phyloP scores from a whole-genome alignment of 2,888 invertebrate genomes.

The Operophtera brumata region DNA sequence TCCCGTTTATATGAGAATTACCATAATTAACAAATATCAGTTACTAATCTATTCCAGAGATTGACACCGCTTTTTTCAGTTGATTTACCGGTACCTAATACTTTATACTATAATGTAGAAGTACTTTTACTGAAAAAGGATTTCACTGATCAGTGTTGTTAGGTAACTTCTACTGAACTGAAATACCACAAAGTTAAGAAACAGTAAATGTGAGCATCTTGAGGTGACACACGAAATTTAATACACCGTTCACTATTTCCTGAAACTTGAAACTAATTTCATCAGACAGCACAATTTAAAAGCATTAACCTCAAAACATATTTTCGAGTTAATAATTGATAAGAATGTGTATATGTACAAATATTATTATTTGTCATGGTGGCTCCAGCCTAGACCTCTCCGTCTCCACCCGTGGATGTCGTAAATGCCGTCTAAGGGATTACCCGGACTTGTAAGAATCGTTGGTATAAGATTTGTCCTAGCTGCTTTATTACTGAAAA shows the following conservation, averaged over 20 bases:
- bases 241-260: conserved; percentile 13
- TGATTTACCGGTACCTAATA: not conserved
- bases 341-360: no score
- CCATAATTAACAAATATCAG: no score
- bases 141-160: not conserved
- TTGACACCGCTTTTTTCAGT: conserved; percentile 23
- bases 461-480: no score
- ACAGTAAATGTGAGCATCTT: conserved; percentile 13
- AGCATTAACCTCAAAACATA: no score
- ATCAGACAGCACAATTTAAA: not conserved
- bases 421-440: no score
- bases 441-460: no score
- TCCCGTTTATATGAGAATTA: no score
- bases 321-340: no score
- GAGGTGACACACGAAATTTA: conserved; percentile 15
- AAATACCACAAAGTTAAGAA: conserved; percentile 21
- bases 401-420: no score
- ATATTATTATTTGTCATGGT: no score
- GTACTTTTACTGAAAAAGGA: not conserved
- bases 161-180: conserved; percentile 17
- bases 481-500: no score
- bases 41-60: conserved; percentile 31
- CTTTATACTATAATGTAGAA: not conserved
- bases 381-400: no score
- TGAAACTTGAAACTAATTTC: conserved; percentile 13